These are phyloP conservation scores for Quadroppia sp. DNA, from an alignment of 2,888 invertebrate genomes.

Conservation along the genomic window DNA sequence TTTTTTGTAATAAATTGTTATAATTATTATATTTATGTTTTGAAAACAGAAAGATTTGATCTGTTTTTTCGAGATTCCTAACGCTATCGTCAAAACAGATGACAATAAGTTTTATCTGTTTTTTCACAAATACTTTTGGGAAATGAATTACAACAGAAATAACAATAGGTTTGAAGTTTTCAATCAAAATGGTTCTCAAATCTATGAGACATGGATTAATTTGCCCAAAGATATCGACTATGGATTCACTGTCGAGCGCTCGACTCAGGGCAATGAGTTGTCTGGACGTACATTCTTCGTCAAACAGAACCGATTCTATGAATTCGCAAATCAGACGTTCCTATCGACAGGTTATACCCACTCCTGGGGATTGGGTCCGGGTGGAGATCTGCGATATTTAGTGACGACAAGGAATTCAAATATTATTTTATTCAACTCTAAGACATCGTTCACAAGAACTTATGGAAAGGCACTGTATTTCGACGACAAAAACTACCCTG, in stretches of 20 bases:
- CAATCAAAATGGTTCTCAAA: not conserved
- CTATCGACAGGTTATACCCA: not conserved
- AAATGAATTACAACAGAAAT: not conserved
- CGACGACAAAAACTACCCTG: not conserved
- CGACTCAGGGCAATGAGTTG: not conserved
- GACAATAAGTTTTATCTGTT: conserved; percentile 13
- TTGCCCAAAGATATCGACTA: conserved; percentile 19
- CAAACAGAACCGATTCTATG: not conserved
- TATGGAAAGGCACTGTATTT: not conserved
- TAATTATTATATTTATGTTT: no score
- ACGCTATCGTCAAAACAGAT: conserved; percentile 7
- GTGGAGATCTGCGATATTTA: not conserved
- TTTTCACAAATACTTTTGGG: conserved; percentile 22
- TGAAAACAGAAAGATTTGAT: not conserved
- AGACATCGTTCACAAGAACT: not conserved
- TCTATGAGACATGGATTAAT: not conserved
- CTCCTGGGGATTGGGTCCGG: not conserved
- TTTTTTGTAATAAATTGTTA: no score
- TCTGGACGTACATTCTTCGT: not conserved
- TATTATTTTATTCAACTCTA: not conserved
- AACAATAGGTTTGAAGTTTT: not conserved
- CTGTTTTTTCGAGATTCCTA: not conserved
- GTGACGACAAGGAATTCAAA: not conserved
- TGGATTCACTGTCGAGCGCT: not conserved
- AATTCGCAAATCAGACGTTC: not conserved